Evolutionary conservation across 2,113 vertebrate genomes (phyloP).

Genomic region (Aspiorhynchus laticeps): DNA sequence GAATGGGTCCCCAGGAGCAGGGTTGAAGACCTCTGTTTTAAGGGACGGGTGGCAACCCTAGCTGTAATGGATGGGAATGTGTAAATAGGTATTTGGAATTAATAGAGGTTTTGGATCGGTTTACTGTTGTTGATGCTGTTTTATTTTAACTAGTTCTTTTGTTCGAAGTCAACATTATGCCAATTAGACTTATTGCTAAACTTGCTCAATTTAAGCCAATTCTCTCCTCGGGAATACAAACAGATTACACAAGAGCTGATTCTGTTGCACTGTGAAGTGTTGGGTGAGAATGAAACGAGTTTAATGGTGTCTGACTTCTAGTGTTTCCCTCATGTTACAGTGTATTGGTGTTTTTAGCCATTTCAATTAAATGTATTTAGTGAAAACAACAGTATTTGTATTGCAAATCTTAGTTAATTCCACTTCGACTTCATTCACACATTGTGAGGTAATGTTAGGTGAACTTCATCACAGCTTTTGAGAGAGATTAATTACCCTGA

Average conservation of each 20-base stretch:
- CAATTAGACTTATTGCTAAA: background rate
- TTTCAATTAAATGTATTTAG: background rate
- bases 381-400: background rate
- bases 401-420: background rate
- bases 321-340: background rate
- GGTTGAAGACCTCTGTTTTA: no score
- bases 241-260: background rate
- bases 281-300: background rate
- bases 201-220: background rate
- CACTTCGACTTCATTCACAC: background rate
- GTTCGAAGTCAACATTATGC: background rate
- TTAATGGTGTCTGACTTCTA: background rate
- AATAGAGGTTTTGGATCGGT: background rate
- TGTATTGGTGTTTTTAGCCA: background rate
- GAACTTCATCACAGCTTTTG: conserved; percentile 3
- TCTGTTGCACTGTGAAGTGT: background rate
- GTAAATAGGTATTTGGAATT: background rate
- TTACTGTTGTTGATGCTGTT: background rate
- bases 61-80: background rate
- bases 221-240: background rate
- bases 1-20: no score
- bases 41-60: no score
- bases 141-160: background rate
- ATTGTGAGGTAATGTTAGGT: background rate
- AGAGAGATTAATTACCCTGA: background rate